phyloP scores from a whole-genome alignment of 2,888 invertebrate species.

The Drosophila mimetica region DNA sequence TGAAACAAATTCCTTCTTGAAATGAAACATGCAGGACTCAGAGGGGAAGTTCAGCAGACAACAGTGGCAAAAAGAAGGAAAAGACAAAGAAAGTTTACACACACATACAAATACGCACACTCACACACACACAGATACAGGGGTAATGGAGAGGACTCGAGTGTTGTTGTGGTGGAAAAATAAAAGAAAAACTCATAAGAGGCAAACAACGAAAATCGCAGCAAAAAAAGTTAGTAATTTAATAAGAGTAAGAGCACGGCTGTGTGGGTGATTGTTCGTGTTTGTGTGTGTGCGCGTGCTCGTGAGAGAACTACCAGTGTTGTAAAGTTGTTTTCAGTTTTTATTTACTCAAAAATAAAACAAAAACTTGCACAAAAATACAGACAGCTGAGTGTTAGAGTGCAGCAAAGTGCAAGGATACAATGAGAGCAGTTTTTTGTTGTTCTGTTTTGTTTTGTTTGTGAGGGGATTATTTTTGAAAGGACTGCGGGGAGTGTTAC shows the following conservation, averaged over 20 bases:
- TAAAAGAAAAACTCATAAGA: constrained; percentile 53
- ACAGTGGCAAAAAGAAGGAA: constrained; percentile 11
- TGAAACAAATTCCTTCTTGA: constrained; percentile 55
- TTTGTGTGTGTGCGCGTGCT: background rate
- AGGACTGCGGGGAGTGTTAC: constrained; percentile 24
- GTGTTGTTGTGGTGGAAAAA: constrained; percentile 8
- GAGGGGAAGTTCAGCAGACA: constrained; percentile 10
- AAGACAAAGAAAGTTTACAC: constrained; percentile 48
- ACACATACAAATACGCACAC: constrained; percentile 11
- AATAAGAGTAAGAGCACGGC: constrained; percentile 35
- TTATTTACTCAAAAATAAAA: constrained; percentile 37
- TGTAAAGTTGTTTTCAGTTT: constrained; percentile 50
- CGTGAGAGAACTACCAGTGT: constrained; percentile 37
- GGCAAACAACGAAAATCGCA: constrained; percentile 47
- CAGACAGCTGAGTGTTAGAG: constrained; percentile 31
- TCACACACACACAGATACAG: constrained; percentile 16
- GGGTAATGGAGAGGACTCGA: constrained; percentile 32
- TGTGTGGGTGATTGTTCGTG: constrained; percentile 22
- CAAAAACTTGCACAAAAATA: constrained; percentile 37
- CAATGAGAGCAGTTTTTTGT: constrained; percentile 20
- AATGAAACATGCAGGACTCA: constrained; percentile 55
- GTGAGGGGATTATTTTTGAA: constrained; percentile 23
- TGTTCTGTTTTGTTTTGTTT: constrained; percentile 2
- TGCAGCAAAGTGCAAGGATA: constrained; percentile 36
- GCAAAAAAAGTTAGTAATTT: constrained; percentile 60